Evolutionary conservation across 2,113 vertebrate genomes (phyloP).

Genomic region (Clarias batrachus): DNA sequence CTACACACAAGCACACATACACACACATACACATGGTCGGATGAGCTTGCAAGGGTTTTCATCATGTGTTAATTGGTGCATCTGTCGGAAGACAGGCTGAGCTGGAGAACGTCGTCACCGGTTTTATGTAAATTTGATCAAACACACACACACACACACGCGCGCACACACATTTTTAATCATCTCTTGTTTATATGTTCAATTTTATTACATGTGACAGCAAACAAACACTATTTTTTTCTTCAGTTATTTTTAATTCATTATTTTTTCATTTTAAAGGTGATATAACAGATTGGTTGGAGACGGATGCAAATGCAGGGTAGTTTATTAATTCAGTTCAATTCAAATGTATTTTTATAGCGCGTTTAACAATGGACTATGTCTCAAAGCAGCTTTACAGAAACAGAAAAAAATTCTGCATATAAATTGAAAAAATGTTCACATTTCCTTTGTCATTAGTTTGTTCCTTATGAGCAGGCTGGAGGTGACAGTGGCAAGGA

Average conservation of each 20-base stretch:
- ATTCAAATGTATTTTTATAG: too few species aligned
- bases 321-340: too few species aligned
- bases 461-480: too few species aligned
- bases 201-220: neutral
- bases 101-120: slow-evolving; percentile 56
- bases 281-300: neutral
- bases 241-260: neutral
- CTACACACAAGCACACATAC: slow-evolving; percentile 57
- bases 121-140: neutral
- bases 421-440: too few species aligned
- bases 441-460: too few species aligned
- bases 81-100: slow-evolving; percentile 66
- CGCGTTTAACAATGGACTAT: too few species aligned
- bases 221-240: neutral
- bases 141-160: slow-evolving; percentile 7
- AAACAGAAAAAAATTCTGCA: too few species aligned
- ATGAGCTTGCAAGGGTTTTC: slow-evolving; percentile 59
- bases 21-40: slow-evolving; percentile 39
- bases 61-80: slow-evolving; percentile 71
- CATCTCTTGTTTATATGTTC: neutral
- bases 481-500: too few species aligned
- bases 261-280: neutral
- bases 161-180: neutral
- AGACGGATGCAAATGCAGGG: too few species aligned
- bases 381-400: too few species aligned